phyloP scores from a whole-genome alignment of 2,797 vertebrate species.

The Chloroceryle inda region DNA sequence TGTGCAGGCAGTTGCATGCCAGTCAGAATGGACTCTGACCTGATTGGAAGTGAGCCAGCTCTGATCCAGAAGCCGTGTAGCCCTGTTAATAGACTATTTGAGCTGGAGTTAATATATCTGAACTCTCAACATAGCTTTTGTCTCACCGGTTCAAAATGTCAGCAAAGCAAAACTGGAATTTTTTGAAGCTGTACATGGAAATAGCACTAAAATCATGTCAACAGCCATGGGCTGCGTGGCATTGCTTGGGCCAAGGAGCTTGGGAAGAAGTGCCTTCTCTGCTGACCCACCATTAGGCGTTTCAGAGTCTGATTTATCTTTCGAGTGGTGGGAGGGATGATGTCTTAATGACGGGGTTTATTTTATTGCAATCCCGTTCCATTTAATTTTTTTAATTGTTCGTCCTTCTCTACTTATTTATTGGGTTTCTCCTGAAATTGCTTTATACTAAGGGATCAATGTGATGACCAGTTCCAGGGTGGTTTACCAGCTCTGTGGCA shows the following conservation, averaged over 20 bases:
- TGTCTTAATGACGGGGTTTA: background rate
- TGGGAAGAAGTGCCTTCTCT: background rate
- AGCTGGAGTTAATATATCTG: background rate
- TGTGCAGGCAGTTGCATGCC: background rate
- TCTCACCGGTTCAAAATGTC: background rate
- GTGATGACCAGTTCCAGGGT: background rate
- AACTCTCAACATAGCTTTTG: background rate
- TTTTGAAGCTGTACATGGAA: background rate
- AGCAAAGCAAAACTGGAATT: background rate
- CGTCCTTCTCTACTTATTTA: background rate
- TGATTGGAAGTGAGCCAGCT: constrained; percentile 6
- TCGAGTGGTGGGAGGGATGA: background rate
- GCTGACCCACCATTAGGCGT: background rate
- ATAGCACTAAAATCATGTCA: background rate
- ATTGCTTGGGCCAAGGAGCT: background rate
- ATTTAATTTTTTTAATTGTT: background rate
- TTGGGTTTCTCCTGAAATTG: background rate
- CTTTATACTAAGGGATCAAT: background rate
- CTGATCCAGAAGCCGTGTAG: background rate
- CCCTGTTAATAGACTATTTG: background rate
- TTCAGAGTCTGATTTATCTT: background rate
- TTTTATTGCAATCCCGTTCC: background rate
- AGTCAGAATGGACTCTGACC: constrained; percentile 1
- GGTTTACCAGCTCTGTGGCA: background rate
- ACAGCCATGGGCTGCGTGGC: background rate